Conservation (phyloP, 2,797 vertebrate species). For the Rhabdomys pumilio region DNA sequence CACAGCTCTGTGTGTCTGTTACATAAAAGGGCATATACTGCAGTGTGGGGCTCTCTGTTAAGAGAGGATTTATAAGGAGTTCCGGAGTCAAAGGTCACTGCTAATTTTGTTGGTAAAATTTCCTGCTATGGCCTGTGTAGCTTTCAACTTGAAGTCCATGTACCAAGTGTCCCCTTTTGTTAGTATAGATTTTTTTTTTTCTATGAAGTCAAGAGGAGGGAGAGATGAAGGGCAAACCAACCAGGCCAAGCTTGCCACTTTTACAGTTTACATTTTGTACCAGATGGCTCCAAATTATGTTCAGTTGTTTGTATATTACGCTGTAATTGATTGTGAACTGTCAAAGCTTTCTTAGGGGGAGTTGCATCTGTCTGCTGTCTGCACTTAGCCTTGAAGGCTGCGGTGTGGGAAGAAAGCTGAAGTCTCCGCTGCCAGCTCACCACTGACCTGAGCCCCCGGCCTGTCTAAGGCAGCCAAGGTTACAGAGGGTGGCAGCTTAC, state of each 20-base stretch:
- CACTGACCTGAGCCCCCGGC: neutral
- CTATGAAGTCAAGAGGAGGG: neutral
- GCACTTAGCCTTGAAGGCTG: neutral
- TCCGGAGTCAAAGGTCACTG: neutral
- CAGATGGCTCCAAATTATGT: neutral
- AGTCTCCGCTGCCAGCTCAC: neutral
- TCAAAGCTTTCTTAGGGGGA: conserved; percentile 8
- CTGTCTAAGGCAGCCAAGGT: neutral
- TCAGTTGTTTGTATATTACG: neutral
- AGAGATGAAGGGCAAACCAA: neutral
- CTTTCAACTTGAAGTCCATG: neutral
- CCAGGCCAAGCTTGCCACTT: neutral
- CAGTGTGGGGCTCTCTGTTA: neutral
- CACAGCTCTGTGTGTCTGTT: neutral
- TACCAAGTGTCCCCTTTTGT: neutral
- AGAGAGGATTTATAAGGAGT: neutral
- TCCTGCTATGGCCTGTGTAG: neutral
- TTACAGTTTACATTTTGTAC: neutral
- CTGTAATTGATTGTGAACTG: conserved; percentile 29
- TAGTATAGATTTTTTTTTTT: neutral
- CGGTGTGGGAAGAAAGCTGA: neutral
- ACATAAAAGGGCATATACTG: neutral
- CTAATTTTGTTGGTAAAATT: neutral
- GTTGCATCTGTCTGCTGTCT: neutral
- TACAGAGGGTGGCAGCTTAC: too few species aligned